Evolutionary conservation across 2,888 invertebrate species (phyloP).

Genomic region (Nematopogon swammerdamellus): DNA sequence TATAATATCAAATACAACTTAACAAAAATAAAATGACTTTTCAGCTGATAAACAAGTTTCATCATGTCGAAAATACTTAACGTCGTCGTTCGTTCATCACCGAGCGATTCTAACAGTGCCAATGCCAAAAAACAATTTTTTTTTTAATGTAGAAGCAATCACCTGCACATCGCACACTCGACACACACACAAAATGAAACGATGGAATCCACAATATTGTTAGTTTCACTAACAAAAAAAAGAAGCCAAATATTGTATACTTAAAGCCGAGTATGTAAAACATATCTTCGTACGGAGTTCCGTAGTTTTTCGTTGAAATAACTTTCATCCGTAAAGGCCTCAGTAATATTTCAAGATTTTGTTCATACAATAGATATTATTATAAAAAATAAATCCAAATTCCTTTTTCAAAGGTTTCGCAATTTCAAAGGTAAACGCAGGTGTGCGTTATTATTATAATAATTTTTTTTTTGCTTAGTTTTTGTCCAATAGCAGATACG

Average conservation of each 20-base stretch:
- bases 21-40: constrained; percentile 21
- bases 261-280: too few species aligned
- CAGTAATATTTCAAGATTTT: neutral
- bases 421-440: too few species aligned
- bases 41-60: constrained; percentile 3
- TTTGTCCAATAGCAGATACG: neutral
- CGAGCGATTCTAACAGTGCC: neutral
- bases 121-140: neutral
- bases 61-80: neutral
- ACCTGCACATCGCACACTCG: too few species aligned
- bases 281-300: too few species aligned
- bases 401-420: neutral
- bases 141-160: too few species aligned
- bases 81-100: neutral
- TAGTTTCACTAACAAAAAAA: neutral
- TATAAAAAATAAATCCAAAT: neutral
- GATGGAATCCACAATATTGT: neutral
- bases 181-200: neutral
- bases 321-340: neutral
- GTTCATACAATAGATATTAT: neutral
- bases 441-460: too few species aligned
- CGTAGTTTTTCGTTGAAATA: neutral
- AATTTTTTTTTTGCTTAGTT: too few species aligned
- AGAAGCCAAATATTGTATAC: neutral
- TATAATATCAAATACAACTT: constrained; percentile 18